These are phyloP conservation scores for Archilochus colubris DNA, from an alignment of 2,113 vertebrate genomes.

Conservation along the genomic window DNA sequence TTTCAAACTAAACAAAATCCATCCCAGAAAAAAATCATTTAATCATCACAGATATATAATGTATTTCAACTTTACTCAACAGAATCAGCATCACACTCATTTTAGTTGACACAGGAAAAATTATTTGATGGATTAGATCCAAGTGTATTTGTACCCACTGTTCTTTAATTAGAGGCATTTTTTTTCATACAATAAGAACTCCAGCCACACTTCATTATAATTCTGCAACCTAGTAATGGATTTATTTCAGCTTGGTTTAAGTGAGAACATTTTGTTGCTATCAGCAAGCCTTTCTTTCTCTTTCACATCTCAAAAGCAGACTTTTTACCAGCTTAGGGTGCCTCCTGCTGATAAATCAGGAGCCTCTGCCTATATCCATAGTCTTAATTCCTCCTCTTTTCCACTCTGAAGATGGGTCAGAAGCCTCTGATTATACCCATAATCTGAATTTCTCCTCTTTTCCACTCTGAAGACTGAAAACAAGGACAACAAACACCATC, in stretches of 20 bases:
- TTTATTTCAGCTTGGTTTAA: conserved; percentile 59
- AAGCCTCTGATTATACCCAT: not conserved
- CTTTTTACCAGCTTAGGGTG: not conserved
- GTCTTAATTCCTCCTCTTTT: not conserved
- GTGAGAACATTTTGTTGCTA: conserved; percentile 19
- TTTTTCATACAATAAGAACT: conserved; percentile 12
- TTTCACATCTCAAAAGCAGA: not conserved
- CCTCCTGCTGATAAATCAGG: not conserved
- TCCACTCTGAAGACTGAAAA: not conserved
- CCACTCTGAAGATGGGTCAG: not conserved
- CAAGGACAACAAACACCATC: not conserved
- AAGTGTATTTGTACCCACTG: conserved; percentile 32
- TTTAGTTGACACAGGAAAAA: conserved; percentile 15
- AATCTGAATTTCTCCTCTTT: not conserved
- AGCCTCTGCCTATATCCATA: not conserved
- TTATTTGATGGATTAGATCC: conserved; percentile 30
- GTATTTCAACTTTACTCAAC: conserved; percentile 10
- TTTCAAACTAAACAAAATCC: not conserved
- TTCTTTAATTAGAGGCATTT: conserved; percentile 38
- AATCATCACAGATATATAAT: not conserved
- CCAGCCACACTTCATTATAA: conserved; percentile 27
- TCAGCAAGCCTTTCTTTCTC: not conserved
- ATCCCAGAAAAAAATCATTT: not conserved
- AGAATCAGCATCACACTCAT: conserved; percentile 24
- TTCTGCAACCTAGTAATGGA: conserved; percentile 21